Conservation (phyloP, 1,140 invertebrate species). For the Ditylenchus dipsaci region DNA sequence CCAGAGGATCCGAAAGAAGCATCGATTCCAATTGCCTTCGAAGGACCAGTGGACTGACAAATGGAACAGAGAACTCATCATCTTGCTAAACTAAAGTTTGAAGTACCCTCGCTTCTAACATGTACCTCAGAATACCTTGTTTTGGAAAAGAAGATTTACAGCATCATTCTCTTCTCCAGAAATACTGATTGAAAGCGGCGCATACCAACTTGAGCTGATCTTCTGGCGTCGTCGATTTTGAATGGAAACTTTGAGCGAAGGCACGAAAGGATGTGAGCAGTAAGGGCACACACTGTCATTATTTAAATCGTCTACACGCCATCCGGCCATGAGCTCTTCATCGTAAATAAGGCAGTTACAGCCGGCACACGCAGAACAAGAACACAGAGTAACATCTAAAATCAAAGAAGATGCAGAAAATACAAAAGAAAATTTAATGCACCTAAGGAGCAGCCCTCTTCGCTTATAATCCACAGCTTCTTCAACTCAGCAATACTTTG, state of each 20-base stretch:
- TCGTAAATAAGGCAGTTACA: slow-evolving; percentile 88
- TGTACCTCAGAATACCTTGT: neutral
- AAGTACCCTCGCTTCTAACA: neutral
- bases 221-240: slow-evolving; percentile 26
- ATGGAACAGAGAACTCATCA: slow-evolving; percentile 50
- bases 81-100: slow-evolving; percentile 5
- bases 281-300: slow-evolving; percentile 72
- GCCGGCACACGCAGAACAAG: slow-evolving; percentile 75
- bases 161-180: neutral
- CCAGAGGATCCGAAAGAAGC: slow-evolving; percentile 28
- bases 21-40: slow-evolving; percentile 51
- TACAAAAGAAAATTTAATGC: neutral
- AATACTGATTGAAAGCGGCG: slow-evolving; percentile 9
- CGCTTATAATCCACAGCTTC: slow-evolving; percentile 14
- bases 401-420: neutral
- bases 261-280: slow-evolving; percentile 38
- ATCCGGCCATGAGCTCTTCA: slow-evolving; percentile 98
- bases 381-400: slow-evolving; percentile 66
- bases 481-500: slow-evolving; percentile 13
- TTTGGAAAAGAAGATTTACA: neutral
- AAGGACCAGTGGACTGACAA: slow-evolving; percentile 53
- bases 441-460: slow-evolving; percentile 18
- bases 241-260: slow-evolving; percentile 36
- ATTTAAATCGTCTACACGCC: slow-evolving; percentile 92
- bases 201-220: slow-evolving; percentile 41